Conservation (phyloP, 2,888 invertebrate genomes). For the Galerucella nymphaeae region DNA sequence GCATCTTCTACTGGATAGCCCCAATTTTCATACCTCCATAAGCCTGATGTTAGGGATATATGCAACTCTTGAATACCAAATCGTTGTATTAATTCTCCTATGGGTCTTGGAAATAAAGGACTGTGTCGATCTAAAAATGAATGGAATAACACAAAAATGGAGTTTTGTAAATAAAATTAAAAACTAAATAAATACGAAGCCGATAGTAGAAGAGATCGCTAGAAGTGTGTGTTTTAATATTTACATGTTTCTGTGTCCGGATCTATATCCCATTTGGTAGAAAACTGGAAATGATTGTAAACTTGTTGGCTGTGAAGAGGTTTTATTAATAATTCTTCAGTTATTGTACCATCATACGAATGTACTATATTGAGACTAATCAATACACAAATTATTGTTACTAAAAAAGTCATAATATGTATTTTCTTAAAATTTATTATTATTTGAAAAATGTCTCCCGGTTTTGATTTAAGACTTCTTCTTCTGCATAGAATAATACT, state of each 20-base stretch:
- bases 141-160: neutral
- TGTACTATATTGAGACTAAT: slow-evolving; percentile 18
- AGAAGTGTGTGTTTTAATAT: slow-evolving; percentile 49
- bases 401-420: slow-evolving; percentile 13
- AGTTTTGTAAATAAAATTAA: too few relatives aligned
- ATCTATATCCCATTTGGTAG: slow-evolving; percentile 78
- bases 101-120: slow-evolving; percentile 86
- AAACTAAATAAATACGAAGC: too few relatives aligned
- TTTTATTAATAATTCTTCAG: slow-evolving; percentile 90
- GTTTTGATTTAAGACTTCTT: neutral
- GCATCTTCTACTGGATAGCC: slow-evolving; percentile 92
- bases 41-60: slow-evolving; percentile 90
- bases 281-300: slow-evolving; percentile 92
- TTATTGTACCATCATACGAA: slow-evolving; percentile 73
- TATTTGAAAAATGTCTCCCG: neutral
- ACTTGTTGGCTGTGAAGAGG: slow-evolving; percentile 86
- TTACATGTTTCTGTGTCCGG: slow-evolving; percentile 71
- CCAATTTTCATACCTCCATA: slow-evolving; percentile 95
- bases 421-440: neutral
- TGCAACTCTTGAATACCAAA: slow-evolving; percentile 92
- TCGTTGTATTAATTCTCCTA: slow-evolving; percentile 87
- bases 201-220: neutral
- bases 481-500: too few relatives aligned
- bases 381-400: slow-evolving; percentile 8
- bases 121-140: slow-evolving; percentile 80